Conservation (phyloP, 2,113 vertebrate genomes). For the Carassius auratus region DNA sequence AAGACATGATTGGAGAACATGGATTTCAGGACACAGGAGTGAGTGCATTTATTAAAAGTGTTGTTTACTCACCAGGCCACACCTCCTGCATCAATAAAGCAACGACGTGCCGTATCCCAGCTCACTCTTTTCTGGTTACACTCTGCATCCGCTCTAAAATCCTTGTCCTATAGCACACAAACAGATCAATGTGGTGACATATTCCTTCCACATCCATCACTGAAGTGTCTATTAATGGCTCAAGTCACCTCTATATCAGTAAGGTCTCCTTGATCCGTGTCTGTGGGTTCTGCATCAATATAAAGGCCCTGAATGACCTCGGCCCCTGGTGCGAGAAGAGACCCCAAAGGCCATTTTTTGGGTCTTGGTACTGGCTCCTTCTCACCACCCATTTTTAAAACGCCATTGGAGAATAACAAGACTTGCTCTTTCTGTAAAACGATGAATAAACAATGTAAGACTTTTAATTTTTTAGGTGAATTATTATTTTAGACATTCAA, state of each 20-base stretch:
- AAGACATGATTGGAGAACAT: not conserved
- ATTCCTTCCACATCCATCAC: not conserved
- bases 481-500: not conserved
- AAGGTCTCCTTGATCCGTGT: conserved; percentile 86
- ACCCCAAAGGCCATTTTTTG: conserved; percentile 82
- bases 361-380: conserved; percentile 77
- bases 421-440: conserved; percentile 77
- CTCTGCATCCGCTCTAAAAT: conserved; percentile 83
- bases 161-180: conserved; percentile 75
- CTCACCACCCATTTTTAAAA: conserved; percentile 80
- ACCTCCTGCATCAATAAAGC: conserved; percentile 81
- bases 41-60: not conserved
- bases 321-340: conserved; percentile 75
- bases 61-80: conserved; percentile 73
- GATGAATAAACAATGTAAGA: not conserved
- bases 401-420: conserved; percentile 84
- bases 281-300: conserved; percentile 75
- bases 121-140: conserved; percentile 76
- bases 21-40: not conserved
- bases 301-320: conserved; percentile 76
- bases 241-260: conserved; percentile 76
- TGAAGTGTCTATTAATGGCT: not conserved
- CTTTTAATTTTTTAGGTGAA: not conserved
- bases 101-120: conserved; percentile 86
- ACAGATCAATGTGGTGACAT: conserved; percentile 5